Conservation (phyloP, 1,140 invertebrate genomes). For the Heliothis subflexa region DNA sequence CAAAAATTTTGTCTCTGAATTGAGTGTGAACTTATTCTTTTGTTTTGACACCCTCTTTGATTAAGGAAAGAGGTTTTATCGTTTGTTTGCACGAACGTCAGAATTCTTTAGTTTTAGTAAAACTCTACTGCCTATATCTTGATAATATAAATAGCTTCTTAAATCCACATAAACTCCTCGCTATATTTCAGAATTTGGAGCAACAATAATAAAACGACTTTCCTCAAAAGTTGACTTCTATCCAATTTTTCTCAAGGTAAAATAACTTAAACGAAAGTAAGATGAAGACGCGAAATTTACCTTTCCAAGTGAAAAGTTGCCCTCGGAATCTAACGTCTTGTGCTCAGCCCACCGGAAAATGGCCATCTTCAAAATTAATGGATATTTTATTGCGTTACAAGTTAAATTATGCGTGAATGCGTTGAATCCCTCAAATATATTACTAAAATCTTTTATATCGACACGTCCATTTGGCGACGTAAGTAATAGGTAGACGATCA, state of each 20-base stretch:
- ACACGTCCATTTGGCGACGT: constrained; percentile 36
- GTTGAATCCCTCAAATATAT: constrained; percentile 61
- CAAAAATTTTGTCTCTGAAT: constrained; percentile 28
- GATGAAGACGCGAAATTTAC: constrained; percentile 54
- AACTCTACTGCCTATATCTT: neutral
- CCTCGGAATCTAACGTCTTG: constrained; percentile 66
- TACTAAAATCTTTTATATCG: constrained; percentile 48
- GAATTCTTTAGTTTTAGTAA: neutral
- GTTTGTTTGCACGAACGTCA: constrained; percentile 10
- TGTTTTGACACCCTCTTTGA: constrained; percentile 36
- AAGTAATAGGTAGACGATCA: constrained; percentile 31
- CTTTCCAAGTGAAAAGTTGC: constrained; percentile 56
- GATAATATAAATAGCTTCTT: neutral
- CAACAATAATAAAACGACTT: constrained; percentile 22
- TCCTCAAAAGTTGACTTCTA: constrained; percentile 25
- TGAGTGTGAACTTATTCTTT: constrained; percentile 27
- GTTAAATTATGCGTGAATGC: constrained; percentile 81
- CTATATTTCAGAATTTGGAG: constrained; percentile 5
- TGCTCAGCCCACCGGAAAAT: constrained; percentile 78
- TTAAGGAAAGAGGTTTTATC: constrained; percentile 36
- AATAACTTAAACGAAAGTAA: constrained; percentile 38
- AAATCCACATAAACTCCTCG: neutral
- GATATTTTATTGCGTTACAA: constrained; percentile 81
- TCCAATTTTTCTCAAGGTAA: constrained; percentile 27
- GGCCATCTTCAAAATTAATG: constrained; percentile 83